Base-by-base conservation (phyloP, 2,888 invertebrate species). In the Campoletis raptor region DNA sequence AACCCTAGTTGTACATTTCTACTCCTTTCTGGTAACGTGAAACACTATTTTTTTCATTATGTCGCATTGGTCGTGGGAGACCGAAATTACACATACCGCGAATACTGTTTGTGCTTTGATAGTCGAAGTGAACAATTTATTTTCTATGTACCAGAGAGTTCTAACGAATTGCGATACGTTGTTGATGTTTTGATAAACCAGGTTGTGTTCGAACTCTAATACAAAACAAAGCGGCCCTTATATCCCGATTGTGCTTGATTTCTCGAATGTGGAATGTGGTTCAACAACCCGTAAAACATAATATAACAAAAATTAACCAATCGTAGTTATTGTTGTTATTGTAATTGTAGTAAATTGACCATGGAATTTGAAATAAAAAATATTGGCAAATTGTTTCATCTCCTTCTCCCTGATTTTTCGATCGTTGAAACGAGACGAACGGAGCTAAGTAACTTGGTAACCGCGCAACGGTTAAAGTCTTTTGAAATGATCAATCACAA, bases 371-470 rank as follows among this genome's bases (percentile, higher is more conserved):
- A 12, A 64, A 73, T 81, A 9, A 12, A 24, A 48, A 64, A 48
- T 37, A 73, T 73, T 66, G 73, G 73, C 81, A 66, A 64, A 48
- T 72, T 15, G 37, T 61, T 30, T 37, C 21, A 30, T 30, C 12
- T 57, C 15, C 37, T 48, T 37, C 37, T 76, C 45, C 9, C 4
- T 36, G 30, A 64, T 76, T 21, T 66, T 52, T 67, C 52, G 64
- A 37, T 42, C 52, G 8, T 42, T 12, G 18, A 15, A 67, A 42
- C 8, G 21, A 8, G 10, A 66, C 15, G 48, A 66, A 4, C 10
- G 36, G 48, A 21, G 66, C 15, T 48, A 66, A 77, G 77, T 77
- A 21, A 30, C 0, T 12, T 66, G 37, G 4, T 12, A 24, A 52
- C 37, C 52, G 3, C 21, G 37, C 36, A 52, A 21, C 18, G 42